Conservation (phyloP, 1,140 invertebrate species). For the Halotydeus destructor region DNA sequence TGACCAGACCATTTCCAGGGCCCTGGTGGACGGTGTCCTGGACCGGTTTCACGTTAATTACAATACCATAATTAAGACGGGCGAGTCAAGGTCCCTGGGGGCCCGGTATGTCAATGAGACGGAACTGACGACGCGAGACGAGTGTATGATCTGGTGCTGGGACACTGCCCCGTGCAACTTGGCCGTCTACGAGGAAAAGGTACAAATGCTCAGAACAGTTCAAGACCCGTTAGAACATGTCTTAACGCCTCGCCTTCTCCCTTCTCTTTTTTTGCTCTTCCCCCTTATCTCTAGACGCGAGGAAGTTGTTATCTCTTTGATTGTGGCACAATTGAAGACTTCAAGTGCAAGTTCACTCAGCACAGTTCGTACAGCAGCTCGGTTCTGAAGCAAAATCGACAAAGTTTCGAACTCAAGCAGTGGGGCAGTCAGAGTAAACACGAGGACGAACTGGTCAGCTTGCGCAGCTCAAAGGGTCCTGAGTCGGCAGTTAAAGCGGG, state of each 20-base stretch:
- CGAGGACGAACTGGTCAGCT: constrained; percentile 51
- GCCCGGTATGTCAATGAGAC: constrained; percentile 68
- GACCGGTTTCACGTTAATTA: constrained; percentile 60
- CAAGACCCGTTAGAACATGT: not conserved
- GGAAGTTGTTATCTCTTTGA: constrained; percentile 79
- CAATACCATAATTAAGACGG: constrained; percentile 71
- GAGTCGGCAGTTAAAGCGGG: no score
- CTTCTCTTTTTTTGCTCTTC: not conserved
- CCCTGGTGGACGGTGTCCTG: constrained; percentile 19
- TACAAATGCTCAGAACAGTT: no score
- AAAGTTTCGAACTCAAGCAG: constrained; percentile 39
- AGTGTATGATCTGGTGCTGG: constrained; percentile 66
- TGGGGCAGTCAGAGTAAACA: constrained; percentile 40
- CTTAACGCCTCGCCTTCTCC: not conserved
- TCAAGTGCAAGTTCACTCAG: constrained; percentile 73
- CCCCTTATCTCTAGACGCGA: constrained; percentile 35
- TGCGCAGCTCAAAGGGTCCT: no score
- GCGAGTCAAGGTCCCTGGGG: constrained; percentile 62
- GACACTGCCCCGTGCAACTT: constrained; percentile 66
- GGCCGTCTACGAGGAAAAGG: constrained; percentile 78
- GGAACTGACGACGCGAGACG: constrained; percentile 42
- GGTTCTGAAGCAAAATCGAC: constrained; percentile 41
- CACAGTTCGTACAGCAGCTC: constrained; percentile 76
- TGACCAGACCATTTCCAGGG: no score
- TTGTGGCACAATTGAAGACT: constrained; percentile 64